A percentile compares a stretch with the other conserved stretches of the same genome.
These are phyloP conservation scores for Drosophila setifemur DNA, from an alignment of 1,140 invertebrate species.

Conservation along the genomic window DNA sequence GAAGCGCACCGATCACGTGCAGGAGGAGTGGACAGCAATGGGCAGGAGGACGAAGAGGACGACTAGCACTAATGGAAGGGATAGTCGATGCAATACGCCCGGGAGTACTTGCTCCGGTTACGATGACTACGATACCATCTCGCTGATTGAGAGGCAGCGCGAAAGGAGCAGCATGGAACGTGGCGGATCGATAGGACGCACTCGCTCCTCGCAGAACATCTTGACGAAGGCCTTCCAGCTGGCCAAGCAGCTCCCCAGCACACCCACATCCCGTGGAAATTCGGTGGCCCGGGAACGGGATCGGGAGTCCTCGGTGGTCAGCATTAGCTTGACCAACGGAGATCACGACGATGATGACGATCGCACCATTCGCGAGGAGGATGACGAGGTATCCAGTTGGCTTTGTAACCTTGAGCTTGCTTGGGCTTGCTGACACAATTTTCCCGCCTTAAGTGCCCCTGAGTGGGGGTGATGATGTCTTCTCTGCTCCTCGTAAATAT, in stretches of 20 bases:
- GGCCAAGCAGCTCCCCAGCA: constrained; percentile 84
- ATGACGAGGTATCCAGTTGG: constrained; percentile 71
- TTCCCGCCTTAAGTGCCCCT: background rate
- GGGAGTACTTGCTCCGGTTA: constrained; percentile 54
- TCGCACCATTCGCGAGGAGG: constrained; percentile 76
- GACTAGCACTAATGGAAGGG: constrained; percentile 31
- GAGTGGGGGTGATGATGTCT: constrained; percentile 43
- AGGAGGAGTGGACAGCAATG: constrained; percentile 89
- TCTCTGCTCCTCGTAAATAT: constrained; percentile 32
- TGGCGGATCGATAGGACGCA: constrained; percentile 84
- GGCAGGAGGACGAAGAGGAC: constrained; percentile 81
- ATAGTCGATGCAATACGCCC: constrained; percentile 69
- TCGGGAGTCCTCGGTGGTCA: constrained; percentile 81
- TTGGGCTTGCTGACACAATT: constrained; percentile 44
- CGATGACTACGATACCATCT: constrained; percentile 78
- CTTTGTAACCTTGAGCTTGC: constrained; percentile 60
- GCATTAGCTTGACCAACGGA: constrained; percentile 22
- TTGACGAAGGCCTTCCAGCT: constrained; percentile 90
- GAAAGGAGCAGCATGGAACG: constrained; percentile 77
- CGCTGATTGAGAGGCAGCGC: constrained; percentile 74
- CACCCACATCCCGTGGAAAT: constrained; percentile 71
- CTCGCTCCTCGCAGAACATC: constrained; percentile 90
- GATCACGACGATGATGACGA: constrained; percentile 70
- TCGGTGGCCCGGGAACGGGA: constrained; percentile 84
- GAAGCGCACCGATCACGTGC: constrained; percentile 91